phyloP scores from a whole-genome alignment of 2,888 invertebrate genomes.

The Sarcophaga variegata region DNA sequence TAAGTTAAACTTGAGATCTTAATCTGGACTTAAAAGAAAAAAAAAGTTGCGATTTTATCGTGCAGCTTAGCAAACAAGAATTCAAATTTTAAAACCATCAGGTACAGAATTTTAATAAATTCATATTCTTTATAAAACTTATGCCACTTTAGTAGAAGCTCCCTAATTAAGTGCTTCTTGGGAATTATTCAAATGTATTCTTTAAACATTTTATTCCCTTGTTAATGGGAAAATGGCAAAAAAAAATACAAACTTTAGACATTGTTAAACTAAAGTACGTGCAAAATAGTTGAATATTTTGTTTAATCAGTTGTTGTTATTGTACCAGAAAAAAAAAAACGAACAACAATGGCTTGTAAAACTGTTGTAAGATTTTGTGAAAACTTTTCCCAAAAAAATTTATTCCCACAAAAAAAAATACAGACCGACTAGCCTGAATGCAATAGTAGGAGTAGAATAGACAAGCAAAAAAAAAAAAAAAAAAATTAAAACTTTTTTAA shows the following conservation, averaged over 20 bases:
- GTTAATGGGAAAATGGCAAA: not conserved
- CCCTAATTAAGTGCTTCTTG: too few species aligned
- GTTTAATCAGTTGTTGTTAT: conserved; percentile 46
- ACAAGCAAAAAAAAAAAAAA: not conserved
- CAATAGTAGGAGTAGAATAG: not conserved
- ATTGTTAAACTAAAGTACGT: conserved; percentile 15
- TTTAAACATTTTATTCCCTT: not conserved
- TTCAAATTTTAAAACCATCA: too few species aligned
- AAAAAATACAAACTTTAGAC: not conserved
- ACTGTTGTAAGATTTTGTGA: conserved; percentile 37
- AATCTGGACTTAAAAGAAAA: not conserved
- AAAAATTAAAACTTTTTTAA: not conserved
- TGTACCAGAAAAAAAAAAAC: not conserved
- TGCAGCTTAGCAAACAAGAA: too few species aligned
- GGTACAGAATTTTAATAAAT: not conserved
- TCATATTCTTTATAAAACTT: too few species aligned
- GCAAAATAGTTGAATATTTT: conserved; percentile 55
- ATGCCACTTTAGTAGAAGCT: too few species aligned
- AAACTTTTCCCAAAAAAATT: conserved; percentile 17
- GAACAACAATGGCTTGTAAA: conserved; percentile 40
- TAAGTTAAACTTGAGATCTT: not conserved
- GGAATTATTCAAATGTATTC: too few species aligned
- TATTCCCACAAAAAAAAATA: conserved; percentile 17
- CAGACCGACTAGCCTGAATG: not conserved
- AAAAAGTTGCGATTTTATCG: too few species aligned